Conservation (phyloP, 2,797 vertebrate genomes). For the Acanthurus lineatus region DNA sequence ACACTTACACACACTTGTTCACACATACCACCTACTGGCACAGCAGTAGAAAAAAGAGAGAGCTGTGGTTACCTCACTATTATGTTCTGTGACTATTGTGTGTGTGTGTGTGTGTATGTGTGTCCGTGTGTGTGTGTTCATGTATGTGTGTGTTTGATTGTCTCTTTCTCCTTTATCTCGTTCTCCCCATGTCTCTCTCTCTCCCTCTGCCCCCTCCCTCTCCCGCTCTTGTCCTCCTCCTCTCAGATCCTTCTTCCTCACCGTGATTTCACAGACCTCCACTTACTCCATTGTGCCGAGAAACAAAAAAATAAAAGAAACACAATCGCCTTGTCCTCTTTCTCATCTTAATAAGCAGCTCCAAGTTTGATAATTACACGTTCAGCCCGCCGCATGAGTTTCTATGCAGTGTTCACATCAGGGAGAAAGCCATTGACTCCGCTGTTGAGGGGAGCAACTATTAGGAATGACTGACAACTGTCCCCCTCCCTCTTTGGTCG, state of each 20-base stretch:
- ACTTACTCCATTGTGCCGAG: slow-evolving; percentile 79
- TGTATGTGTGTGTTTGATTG: slow-evolving; percentile 55
- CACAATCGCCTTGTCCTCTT: slow-evolving; percentile 82
- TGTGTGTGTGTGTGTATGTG: slow-evolving; percentile 27
- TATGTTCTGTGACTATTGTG: slow-evolving; percentile 58
- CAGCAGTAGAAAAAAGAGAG: slow-evolving; percentile 53
- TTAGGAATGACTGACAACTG: slow-evolving; percentile 82
- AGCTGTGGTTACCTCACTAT: slow-evolving; percentile 65
- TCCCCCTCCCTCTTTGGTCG: slow-evolving; percentile 68
- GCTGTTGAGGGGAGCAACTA: slow-evolving; percentile 76
- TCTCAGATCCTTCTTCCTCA: slow-evolving; percentile 74
- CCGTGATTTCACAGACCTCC: slow-evolving; percentile 78
- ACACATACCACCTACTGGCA: slow-evolving; percentile 67
- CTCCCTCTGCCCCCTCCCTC: slow-evolving; percentile 61
- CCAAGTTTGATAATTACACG: slow-evolving; percentile 86
- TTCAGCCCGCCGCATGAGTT: slow-evolving; percentile 81
- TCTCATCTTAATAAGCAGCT: slow-evolving; percentile 86
- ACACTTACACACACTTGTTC: slow-evolving; percentile 35
- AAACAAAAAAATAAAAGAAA: slow-evolving; percentile 77
- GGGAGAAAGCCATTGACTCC: slow-evolving; percentile 82
- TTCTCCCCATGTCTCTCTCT: slow-evolving; percentile 66
- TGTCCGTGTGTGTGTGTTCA: background rate
- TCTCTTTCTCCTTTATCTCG: slow-evolving; percentile 72
- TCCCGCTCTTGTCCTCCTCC: slow-evolving; percentile 74
- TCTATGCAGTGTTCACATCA: slow-evolving; percentile 78